A percentile compares a stretch with the other conserved stretches of the same genome.
phyloP scores from a whole-genome alignment of 2,113 vertebrate genomes.

The Archocentrus centrarchus region DNA sequence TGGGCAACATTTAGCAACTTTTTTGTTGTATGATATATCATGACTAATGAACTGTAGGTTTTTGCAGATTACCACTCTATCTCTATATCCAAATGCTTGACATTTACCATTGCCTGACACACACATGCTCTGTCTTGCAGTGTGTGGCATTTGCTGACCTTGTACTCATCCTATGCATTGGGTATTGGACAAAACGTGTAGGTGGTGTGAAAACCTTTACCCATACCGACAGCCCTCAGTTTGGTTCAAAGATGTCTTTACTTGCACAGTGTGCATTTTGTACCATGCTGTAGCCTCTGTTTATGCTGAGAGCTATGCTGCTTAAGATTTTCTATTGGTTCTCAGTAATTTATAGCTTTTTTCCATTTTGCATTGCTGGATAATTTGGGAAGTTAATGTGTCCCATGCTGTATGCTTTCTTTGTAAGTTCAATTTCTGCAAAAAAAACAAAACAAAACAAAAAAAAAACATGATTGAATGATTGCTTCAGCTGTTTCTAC shows the following conservation, averaged over 20 bases:
- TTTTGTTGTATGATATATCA: slow-evolving; percentile 40
- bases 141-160: slow-evolving; percentile 52
- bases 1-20: slow-evolving; percentile 28
- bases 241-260: slow-evolving; percentile 66
- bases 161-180: slow-evolving; percentile 56
- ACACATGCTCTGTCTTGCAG: slow-evolving; percentile 58
- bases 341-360: slow-evolving; percentile 55
- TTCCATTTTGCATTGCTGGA: slow-evolving; percentile 63
- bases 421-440: slow-evolving; percentile 45
- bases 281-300: slow-evolving; percentile 58
- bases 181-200: slow-evolving; percentile 26
- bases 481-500: slow-evolving; percentile 66
- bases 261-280: slow-evolving; percentile 73
- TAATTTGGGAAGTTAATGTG: slow-evolving; percentile 53
- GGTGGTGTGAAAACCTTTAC: slow-evolving; percentile 50
- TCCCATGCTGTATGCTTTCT: slow-evolving; percentile 56
- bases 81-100: slow-evolving; percentile 69
- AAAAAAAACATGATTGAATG: slow-evolving; percentile 47
- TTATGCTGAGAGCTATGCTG: slow-evolving; percentile 68
- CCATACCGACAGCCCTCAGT: slow-evolving; percentile 58
- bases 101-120: slow-evolving; percentile 57
- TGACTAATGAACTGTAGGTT: slow-evolving; percentile 62
- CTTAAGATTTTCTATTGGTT: slow-evolving; percentile 57
- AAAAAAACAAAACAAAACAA: not conserved
- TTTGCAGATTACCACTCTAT: slow-evolving; percentile 46